Conservation (phyloP, 1,140 invertebrate genomes). For the Adelges cooleyi region DNA sequence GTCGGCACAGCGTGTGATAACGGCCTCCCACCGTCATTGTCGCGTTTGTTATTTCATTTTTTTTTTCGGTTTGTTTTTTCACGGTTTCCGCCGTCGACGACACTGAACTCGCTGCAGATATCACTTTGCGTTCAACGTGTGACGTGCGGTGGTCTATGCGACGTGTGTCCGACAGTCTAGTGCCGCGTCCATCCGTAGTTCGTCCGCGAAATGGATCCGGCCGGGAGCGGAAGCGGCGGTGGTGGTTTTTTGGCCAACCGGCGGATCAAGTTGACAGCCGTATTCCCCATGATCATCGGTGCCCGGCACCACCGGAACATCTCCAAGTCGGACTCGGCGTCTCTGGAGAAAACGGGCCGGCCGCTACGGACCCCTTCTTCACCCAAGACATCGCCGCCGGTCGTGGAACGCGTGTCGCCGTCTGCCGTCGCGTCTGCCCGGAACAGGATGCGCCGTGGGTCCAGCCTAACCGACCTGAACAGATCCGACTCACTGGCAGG, state of each 20-base stretch:
- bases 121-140: neutral
- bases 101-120: neutral
- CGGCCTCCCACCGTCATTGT: slow-evolving; percentile 8
- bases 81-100: neutral
- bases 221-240: neutral
- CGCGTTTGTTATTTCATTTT: neutral
- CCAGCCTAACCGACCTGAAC: slow-evolving; percentile 49
- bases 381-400: slow-evolving; percentile 32
- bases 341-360: slow-evolving; percentile 44
- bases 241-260: slow-evolving; percentile 11
- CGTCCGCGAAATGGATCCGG: neutral
- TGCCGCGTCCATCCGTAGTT: neutral
- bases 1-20: slow-evolving; percentile 22
- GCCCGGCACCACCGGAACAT: neutral
- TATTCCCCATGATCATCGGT: slow-evolving; percentile 14
- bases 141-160: neutral
- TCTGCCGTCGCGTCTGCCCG: slow-evolving; percentile 31
- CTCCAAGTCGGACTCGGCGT: slow-evolving; percentile 45
- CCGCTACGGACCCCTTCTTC: slow-evolving; percentile 33
- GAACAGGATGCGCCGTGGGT: slow-evolving; percentile 50
- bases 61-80: no score
- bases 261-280: slow-evolving; percentile 6
- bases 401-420: slow-evolving; percentile 32
- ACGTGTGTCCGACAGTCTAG: neutral
- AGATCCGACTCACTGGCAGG: slow-evolving; percentile 23